These are phyloP conservation scores for Bufotes viridis DNA, from an alignment of 2,797 vertebrate genomes.

Conservation along the genomic window DNA sequence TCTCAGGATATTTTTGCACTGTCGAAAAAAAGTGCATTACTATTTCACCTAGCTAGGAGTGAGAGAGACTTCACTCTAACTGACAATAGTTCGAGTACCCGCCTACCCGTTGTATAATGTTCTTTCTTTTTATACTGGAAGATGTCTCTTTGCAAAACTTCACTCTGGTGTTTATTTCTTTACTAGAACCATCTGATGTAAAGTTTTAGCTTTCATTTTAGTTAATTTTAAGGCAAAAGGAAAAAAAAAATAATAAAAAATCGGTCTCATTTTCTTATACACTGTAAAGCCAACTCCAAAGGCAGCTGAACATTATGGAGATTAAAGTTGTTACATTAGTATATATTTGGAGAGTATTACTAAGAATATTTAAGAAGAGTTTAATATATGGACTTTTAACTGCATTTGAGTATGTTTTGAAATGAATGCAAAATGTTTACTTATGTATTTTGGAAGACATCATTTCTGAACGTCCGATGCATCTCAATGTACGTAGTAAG, in stretches of 20 bases:
- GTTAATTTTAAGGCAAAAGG: slow-evolving; percentile 67
- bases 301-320: slow-evolving; percentile 71
- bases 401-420: slow-evolving; percentile 71
- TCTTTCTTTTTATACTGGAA: slow-evolving; percentile 74
- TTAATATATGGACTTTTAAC: slow-evolving; percentile 68
- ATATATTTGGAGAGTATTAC: slow-evolving; percentile 70
- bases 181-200: slow-evolving; percentile 70
- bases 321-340: slow-evolving; percentile 71
- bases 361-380: slow-evolving; percentile 63
- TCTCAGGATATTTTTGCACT: slow-evolving; percentile 82
- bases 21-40: slow-evolving; percentile 73
- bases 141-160: slow-evolving; percentile 74
- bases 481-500: slow-evolving; percentile 72
- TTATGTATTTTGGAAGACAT: slow-evolving; percentile 75
- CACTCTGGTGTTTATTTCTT: slow-evolving; percentile 72
- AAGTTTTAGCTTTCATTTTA: slow-evolving; percentile 72
- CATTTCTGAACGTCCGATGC: slow-evolving; percentile 72
- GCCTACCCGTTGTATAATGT: slow-evolving; percentile 72
- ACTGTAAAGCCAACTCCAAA: slow-evolving; percentile 76
- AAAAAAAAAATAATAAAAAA: slow-evolving; percentile 11
- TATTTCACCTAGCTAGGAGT: slow-evolving; percentile 78
- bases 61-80: slow-evolving; percentile 76
- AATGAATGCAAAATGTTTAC: slow-evolving; percentile 69
- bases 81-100: slow-evolving; percentile 67
- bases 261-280: slow-evolving; percentile 73